Percentiles rank a stretch among this genome's conserved stretches.
Evolutionary conservation across 2,797 vertebrate genomes (phyloP).

Genomic region (Hydrophis major): DNA sequence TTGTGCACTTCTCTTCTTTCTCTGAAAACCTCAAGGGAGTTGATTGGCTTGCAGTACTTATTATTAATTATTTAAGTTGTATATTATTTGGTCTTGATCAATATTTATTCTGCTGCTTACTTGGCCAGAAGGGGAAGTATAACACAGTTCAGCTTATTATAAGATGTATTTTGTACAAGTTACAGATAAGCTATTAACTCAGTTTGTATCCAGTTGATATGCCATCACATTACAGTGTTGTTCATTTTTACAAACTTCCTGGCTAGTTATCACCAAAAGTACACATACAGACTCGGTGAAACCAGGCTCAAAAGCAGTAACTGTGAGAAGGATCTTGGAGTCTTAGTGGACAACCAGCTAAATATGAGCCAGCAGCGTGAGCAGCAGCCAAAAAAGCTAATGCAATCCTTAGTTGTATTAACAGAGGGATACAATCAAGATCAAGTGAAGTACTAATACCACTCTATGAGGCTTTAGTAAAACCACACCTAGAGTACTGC

Average conservation of each 20-base stretch:
- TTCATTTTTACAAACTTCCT: not conserved
- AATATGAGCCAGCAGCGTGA: too few species aligned
- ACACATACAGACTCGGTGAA: too few species aligned
- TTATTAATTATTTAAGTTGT: not conserved
- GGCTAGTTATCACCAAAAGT: not conserved
- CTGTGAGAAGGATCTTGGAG: too few species aligned
- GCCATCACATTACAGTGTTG: not conserved
- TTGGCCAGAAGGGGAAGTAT: not conserved
- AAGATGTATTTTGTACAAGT: not conserved
- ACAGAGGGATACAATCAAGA: too few species aligned
- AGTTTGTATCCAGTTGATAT: not conserved
- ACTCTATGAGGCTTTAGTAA: too few species aligned
- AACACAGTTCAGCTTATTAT: not conserved
- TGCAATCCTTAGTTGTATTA: too few species aligned
- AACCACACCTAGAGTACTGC: too few species aligned
- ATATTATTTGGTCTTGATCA: not conserved
- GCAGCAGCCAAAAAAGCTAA: too few species aligned
- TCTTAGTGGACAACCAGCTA: too few species aligned
- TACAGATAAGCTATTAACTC: not conserved
- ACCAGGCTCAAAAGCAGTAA: too few species aligned
- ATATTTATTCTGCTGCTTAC: not conserved
- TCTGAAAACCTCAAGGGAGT: not conserved
- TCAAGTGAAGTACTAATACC: too few species aligned
- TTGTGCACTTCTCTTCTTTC: not conserved
- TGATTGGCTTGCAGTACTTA: not conserved